These are phyloP conservation scores for Protobothrops mucrosquamatus DNA, from an alignment of 2,113 vertebrate genomes.

Conservation along the genomic window DNA sequence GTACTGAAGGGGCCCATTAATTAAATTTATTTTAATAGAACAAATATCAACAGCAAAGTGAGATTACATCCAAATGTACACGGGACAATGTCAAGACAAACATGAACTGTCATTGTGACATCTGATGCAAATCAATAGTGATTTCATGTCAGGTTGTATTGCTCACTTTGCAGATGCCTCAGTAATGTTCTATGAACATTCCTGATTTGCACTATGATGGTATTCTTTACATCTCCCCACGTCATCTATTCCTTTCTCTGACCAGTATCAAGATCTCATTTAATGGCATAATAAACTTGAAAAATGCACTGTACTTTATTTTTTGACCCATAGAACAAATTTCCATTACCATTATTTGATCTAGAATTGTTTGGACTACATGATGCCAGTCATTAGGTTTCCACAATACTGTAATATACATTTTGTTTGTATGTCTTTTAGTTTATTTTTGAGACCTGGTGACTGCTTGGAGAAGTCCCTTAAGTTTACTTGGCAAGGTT, in stretches of 20 bases:
- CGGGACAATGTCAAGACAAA: background rate
- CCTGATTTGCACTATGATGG: background rate
- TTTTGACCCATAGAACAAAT: background rate
- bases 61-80: background rate
- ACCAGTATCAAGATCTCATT: background rate
- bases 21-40: background rate
- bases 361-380: background rate
- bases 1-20: background rate
- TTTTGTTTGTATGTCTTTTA: background rate
- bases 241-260: background rate
- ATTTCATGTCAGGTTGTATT: background rate
- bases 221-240: background rate
- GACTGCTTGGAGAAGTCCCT: background rate
- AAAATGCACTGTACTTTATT: background rate
- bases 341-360: background rate
- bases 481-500: background rate
- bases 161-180: background rate
- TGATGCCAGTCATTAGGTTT: background rate
- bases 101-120: background rate
- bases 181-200: background rate
- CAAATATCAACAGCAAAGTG: background rate
- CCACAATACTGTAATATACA: background rate
- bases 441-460: background rate
- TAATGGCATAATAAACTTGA: background rate
- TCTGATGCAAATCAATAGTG: background rate